A percentile compares a stretch with the other conserved stretches of the same genome.
These are phyloP conservation scores for Chiloscyllium punctatum DNA, from an alignment of 2,797 vertebrate genomes.

Conservation along the genomic window DNA sequence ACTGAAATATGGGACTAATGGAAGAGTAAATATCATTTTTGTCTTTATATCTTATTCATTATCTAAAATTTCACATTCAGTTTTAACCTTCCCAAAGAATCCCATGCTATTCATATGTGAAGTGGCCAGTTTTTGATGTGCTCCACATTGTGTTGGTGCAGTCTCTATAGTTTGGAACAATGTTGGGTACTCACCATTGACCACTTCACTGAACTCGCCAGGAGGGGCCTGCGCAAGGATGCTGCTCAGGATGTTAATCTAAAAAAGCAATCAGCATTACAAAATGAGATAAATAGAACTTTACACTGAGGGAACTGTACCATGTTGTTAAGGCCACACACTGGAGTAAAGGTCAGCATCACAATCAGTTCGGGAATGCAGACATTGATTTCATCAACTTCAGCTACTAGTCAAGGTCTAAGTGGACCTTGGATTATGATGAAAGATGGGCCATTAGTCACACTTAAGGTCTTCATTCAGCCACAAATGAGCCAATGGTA, in stretches of 20 bases:
- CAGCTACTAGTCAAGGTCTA: not conserved
- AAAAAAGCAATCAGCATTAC: not conserved
- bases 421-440: not conserved
- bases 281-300: not conserved
- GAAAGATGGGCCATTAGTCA: not conserved
- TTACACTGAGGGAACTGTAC: not conserved
- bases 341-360: not conserved
- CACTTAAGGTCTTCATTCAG: too few species aligned
- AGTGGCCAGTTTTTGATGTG: not conserved
- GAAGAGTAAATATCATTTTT: not conserved
- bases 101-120: not conserved
- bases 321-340: not conserved
- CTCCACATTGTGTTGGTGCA: not conserved
- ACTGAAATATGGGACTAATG: not conserved
- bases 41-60: not conserved
- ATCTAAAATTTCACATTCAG: not conserved
- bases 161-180: not conserved
- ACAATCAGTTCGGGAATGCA: not conserved
- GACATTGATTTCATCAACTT: not conserved
- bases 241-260: not conserved
- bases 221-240: constrained; percentile 12
- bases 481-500: too few species aligned
- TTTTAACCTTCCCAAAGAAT: not conserved
- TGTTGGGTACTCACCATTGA: not conserved
- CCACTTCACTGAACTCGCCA: constrained; percentile 20